These are phyloP conservation scores for Patella vulgata DNA, from an alignment of 1,140 invertebrate species.

Conservation along the genomic window DNA sequence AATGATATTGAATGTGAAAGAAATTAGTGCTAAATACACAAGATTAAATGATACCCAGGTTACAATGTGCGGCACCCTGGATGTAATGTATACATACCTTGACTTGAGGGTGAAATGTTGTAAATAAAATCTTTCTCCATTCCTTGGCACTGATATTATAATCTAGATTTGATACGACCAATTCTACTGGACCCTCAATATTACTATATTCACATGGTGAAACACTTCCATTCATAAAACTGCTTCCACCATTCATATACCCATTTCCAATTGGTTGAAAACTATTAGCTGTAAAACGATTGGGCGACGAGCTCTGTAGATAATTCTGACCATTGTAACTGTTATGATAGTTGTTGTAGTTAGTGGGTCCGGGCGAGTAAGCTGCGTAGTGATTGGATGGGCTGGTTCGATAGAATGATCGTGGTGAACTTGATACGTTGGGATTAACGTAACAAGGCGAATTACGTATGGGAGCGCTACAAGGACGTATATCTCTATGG, in stretches of 20 bases:
- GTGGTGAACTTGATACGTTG: conserved; percentile 9
- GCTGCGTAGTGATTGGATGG: neutral
- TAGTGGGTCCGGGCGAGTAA: neutral
- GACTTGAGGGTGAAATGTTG: conserved; percentile 77
- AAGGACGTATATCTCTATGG: conserved; percentile 1
- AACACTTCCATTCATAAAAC: too few relatives aligned
- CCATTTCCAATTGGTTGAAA: too few relatives aligned
- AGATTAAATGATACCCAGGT: too few relatives aligned
- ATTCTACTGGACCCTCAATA: conserved; percentile 69
- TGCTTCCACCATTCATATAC: too few relatives aligned
- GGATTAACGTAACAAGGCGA: conserved; percentile 17
- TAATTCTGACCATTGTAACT: too few relatives aligned
- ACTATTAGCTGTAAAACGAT: too few relatives aligned
- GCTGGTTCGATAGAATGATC: conserved; percentile 13
- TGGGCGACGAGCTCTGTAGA: too few relatives aligned
- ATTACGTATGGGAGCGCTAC: conserved; percentile 22
- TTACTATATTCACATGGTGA: too few relatives aligned
- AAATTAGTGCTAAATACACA: too few relatives aligned
- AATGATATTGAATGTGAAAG: too few relatives aligned
- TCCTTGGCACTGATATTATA: conserved; percentile 78
- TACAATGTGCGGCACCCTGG: neutral
- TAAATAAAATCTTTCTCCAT: conserved; percentile 75
- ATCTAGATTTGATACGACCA: conserved; percentile 81
- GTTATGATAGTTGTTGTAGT: too few relatives aligned
- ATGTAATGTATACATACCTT: conserved; percentile 74